Percentiles rank a stretch among this genome's conserved stretches.
Evolutionary conservation across 1,140 invertebrate species (phyloP).

Genomic region (Chelonus insularis): DNA sequence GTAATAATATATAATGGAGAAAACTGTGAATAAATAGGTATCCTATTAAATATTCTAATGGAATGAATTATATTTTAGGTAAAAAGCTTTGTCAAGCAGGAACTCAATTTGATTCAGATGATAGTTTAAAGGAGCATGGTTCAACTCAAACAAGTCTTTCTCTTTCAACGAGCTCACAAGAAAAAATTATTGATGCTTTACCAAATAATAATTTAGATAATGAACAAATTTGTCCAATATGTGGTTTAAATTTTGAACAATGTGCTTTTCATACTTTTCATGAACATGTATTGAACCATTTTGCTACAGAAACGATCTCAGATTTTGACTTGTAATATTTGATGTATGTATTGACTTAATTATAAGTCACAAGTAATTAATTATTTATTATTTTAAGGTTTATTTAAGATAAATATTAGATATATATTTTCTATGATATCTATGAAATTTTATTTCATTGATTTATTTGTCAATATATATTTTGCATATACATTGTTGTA

Average conservation of each 20-base stretch:
- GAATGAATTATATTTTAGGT: too few relatives aligned
- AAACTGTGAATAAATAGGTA: not conserved
- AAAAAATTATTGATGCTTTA: conserved; percentile 24
- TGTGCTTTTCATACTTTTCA: conserved; percentile 54
- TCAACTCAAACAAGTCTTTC: conserved; percentile 50
- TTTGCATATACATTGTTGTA: too few relatives aligned
- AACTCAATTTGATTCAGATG: conserved; percentile 47
- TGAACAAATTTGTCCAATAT: conserved; percentile 54
- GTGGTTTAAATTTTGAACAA: conserved; percentile 47
- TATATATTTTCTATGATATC: too few relatives aligned
- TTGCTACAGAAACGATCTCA: conserved; percentile 43
- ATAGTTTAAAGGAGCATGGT: conserved; percentile 44
- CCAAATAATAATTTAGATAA: conserved; percentile 21
- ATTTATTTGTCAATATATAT: too few relatives aligned
- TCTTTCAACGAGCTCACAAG: conserved; percentile 29
- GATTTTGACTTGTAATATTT: conserved; percentile 37
- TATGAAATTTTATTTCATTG: too few relatives aligned
- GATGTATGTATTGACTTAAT: not conserved
- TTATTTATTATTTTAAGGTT: too few relatives aligned
- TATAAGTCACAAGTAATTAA: not conserved
- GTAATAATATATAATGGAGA: too few relatives aligned
- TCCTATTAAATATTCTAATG: too few relatives aligned
- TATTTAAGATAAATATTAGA: too few relatives aligned
- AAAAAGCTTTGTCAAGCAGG: conserved; percentile 49
- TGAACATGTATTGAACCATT: conserved; percentile 59